Conservation (phyloP, 2,113 vertebrate genomes). For the Trematocara variabile region DNA sequence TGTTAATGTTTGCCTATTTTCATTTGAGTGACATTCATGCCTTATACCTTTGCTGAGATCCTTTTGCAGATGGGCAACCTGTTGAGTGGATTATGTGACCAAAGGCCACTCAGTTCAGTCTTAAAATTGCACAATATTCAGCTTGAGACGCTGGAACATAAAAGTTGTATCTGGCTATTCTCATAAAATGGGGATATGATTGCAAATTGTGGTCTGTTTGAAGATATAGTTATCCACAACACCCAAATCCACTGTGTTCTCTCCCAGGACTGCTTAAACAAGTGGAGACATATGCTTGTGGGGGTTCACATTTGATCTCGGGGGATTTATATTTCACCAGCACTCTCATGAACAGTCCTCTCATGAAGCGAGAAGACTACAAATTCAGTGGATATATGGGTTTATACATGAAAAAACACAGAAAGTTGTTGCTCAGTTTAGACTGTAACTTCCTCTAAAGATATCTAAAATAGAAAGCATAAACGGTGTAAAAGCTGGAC, state of each 20-base stretch:
- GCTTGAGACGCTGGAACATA: background rate
- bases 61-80: background rate
- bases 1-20: background rate
- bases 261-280: background rate
- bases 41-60: background rate
- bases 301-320: background rate
- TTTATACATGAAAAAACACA: background rate
- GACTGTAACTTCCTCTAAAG: background rate
- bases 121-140: background rate
- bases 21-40: background rate
- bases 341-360: background rate
- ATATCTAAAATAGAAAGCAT: background rate
- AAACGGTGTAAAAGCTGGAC: background rate
- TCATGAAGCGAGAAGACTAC: background rate
- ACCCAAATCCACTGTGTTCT: background rate
- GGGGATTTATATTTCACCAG: background rate
- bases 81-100: background rate
- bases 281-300: background rate
- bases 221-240: background rate
- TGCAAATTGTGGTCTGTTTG: slow-evolving; percentile 32
- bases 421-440: background rate
- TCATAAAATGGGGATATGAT: slow-evolving; percentile 10
- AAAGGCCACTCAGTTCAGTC: background rate
- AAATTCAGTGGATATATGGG: background rate
- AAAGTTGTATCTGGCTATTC: background rate